Evolutionary conservation across 2,113 vertebrate genomes (phyloP).

Genomic region (Syngnathus typhle): DNA sequence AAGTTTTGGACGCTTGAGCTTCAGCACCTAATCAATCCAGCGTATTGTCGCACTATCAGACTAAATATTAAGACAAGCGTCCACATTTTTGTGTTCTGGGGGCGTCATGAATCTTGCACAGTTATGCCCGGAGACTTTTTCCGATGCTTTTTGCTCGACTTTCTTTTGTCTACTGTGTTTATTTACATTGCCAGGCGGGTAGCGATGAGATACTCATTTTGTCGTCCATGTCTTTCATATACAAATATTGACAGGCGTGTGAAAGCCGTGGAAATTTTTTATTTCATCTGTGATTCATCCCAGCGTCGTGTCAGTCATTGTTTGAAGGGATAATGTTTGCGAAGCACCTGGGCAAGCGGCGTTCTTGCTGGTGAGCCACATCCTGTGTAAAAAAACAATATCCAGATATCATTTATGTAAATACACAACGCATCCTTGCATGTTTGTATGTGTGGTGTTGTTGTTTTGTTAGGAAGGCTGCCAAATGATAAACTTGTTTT

Average conservation of each 20-base stretch:
- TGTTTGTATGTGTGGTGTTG: neutral
- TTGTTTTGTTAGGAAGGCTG: slow-evolving; percentile 30
- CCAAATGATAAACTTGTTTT: slow-evolving; percentile 46
- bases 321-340: neutral
- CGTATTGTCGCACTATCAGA: slow-evolving; percentile 1
- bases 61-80: slow-evolving; percentile 12
- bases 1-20: neutral
- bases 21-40: neutral
- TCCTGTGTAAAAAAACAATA: too few species aligned
- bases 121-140: slow-evolving; percentile 3
- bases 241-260: slow-evolving; percentile 20
- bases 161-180: slow-evolving; percentile 36
- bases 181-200: slow-evolving; percentile 41
- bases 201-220: slow-evolving; percentile 22
- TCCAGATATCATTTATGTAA: too few species aligned
- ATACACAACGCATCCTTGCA: neutral
- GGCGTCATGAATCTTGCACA: slow-evolving; percentile 2
- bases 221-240: neutral
- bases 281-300: slow-evolving; percentile 22
- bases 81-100: neutral
- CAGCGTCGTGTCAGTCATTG: neutral
- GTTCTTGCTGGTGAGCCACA: neutral
- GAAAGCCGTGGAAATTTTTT: slow-evolving; percentile 2
- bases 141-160: slow-evolving; percentile 23
- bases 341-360: neutral